These are phyloP conservation scores for Platyura marginata DNA, from an alignment of 1,140 invertebrate species.

Conservation along the genomic window DNA sequence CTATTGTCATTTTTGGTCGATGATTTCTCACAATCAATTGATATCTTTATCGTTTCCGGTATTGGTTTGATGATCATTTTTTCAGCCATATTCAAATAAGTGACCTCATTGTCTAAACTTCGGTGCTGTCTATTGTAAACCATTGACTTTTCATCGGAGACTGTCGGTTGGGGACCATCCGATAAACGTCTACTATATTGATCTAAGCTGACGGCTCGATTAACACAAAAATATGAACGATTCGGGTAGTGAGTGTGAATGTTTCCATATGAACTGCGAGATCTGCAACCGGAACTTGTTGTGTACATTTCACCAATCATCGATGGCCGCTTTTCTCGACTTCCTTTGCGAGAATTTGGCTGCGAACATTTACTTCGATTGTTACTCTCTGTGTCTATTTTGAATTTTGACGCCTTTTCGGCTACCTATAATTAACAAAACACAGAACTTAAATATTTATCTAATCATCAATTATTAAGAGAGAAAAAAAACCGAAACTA, in stretches of 20 bases:
- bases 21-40: background rate
- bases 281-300: constrained; percentile 19
- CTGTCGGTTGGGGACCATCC: constrained; percentile 22
- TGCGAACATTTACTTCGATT: constrained; percentile 21
- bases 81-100: background rate
- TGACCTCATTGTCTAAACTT: constrained; percentile 8
- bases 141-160: constrained; percentile 20
- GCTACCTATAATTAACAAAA: constrained; percentile 23
- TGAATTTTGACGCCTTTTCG: constrained; percentile 55
- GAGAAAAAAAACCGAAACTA: too few species aligned
- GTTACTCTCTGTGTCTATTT: constrained; percentile 46
- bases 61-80: background rate
- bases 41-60: background rate
- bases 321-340: constrained; percentile 22
- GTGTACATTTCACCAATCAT: constrained; percentile 25
- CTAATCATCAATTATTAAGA: background rate
- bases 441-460: background rate
- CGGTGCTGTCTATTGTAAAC: constrained; percentile 20
- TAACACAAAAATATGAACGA: constrained; percentile 22
- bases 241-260: constrained; percentile 22
- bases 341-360: constrained; percentile 16
- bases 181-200: constrained; percentile 23
- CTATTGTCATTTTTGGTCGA: background rate
- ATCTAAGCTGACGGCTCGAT: constrained; percentile 21
- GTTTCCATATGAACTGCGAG: constrained; percentile 23